Percentiles rank a stretch among this genome's conserved stretches.
These are phyloP conservation scores for Protonibea diacanthus DNA, from an alignment of 2,797 vertebrate species.

Conservation along the genomic window DNA sequence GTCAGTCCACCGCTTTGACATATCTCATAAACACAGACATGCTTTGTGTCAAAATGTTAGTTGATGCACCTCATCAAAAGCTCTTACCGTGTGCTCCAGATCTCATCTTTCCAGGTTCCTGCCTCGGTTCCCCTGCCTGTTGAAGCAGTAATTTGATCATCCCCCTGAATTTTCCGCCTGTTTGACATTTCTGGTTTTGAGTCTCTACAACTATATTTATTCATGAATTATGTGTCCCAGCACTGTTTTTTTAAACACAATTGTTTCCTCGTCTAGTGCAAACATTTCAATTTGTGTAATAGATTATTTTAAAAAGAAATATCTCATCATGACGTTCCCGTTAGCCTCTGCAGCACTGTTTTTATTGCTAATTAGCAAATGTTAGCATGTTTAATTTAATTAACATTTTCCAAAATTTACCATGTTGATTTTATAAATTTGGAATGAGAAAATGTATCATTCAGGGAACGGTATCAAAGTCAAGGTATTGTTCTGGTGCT, in stretches of 20 bases:
- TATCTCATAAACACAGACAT: conserved; percentile 10
- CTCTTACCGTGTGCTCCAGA: not conserved
- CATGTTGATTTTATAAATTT: too few relatives aligned
- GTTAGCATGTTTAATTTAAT: too few relatives aligned
- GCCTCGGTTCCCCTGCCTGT: not conserved
- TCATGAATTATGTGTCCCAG: not conserved
- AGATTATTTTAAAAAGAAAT: not conserved
- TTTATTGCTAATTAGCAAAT: too few relatives aligned
- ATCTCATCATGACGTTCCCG: not conserved
- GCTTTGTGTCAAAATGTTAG: not conserved
- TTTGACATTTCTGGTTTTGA: not conserved
- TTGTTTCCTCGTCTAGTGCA: too few relatives aligned
- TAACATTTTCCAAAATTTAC: too few relatives aligned
- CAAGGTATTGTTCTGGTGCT: too few relatives aligned
- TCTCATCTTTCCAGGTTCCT: not conserved
- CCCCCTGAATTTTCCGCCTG: not conserved
- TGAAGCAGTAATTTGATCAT: not conserved
- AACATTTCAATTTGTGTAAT: not conserved
- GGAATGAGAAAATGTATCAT: too few relatives aligned
- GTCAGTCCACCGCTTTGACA: not conserved
- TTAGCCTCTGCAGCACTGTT: too few relatives aligned
- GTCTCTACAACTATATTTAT: not conserved
- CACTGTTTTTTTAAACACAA: too few relatives aligned
- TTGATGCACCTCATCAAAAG: not conserved
- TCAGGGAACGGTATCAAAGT: too few relatives aligned